These are phyloP conservation scores for Archaeoteleia sp. DNA, from an alignment of 2,888 invertebrate species.

Conservation along the genomic window DNA sequence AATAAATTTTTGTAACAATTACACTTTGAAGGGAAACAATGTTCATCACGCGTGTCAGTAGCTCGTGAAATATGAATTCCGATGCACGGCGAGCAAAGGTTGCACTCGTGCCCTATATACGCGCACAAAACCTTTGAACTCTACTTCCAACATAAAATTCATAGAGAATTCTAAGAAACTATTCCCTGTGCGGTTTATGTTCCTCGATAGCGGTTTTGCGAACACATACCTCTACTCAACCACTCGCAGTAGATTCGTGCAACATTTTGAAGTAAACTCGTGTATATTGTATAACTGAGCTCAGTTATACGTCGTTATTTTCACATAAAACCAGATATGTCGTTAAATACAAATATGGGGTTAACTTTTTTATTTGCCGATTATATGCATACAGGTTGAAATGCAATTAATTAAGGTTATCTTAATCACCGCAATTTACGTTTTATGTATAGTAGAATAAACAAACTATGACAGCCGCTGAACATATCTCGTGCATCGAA, in stretches of 20 bases:
- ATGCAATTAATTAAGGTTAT: too few relatives aligned
- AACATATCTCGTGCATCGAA: too few relatives aligned
- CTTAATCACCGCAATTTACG: too few relatives aligned
- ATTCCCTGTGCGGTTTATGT: slow-evolving; percentile 9
- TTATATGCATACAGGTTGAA: too few relatives aligned
- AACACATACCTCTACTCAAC: not conserved
- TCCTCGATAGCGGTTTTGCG: slow-evolving; percentile 7
- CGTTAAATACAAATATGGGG: too few relatives aligned
- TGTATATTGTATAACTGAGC: not conserved
- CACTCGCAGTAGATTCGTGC: slow-evolving; percentile 1
- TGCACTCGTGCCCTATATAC: not conserved
- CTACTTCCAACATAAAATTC: slow-evolving; percentile 2
- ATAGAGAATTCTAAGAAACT: slow-evolving; percentile 4
- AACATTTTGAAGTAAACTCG: slow-evolving; percentile 10
- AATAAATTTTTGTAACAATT: too few relatives aligned
- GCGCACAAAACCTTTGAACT: not conserved
- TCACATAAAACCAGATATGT: too few relatives aligned
- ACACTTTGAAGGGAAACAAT: too few relatives aligned
- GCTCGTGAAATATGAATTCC: slow-evolving; percentile 1
- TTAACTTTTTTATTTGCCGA: too few relatives aligned
- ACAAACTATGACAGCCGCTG: too few relatives aligned
- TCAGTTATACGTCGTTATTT: too few relatives aligned
- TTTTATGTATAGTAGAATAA: too few relatives aligned
- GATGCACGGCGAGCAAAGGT: not conserved
- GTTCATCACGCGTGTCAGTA: not conserved